Base-by-base conservation (phyloP, 30 jellyfish, hydroid and myxozoan genomes). In the Nemopilema nomurai region DNA sequence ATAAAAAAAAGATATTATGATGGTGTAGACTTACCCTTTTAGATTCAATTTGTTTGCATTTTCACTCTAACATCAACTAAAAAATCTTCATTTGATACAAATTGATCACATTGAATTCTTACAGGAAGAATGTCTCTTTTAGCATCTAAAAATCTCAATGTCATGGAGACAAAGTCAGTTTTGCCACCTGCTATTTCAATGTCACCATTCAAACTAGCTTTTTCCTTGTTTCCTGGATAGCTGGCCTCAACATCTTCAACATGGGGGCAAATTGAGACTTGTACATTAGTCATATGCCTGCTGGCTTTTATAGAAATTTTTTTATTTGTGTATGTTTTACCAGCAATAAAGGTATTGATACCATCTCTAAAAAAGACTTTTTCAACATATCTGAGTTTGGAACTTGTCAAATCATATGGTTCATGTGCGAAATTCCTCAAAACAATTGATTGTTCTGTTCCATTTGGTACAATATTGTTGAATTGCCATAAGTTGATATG, bases 401-500 rank as follows among this genome's bases (percentile, higher is more conserved):
- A 6, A 18, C 18, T 22, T 70, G 49, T 69, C 62, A 69, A 18
- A 1, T 32, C 68, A 20, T 75, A 53, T 20, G 85, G 85, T 49
- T 41, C 69, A 41, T 82, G 79, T 13, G 52, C 71, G 19, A 82
- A 82, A 82, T 82, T 50, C 9, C 70, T 69, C 27, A 82, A 66
- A 22, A 69, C 70, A 68, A 82, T 72, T 27, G 22, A 1, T 27
- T 82, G 84, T 29, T 49, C 91, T 4, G 23, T 53, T 27, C 70
- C 71, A 28, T 70, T 22, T 1, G 91, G 91, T 9, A 66, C 32
- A 8, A 82, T 51, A 70, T 82, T 27, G 49, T 51, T 49, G 57
- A 82, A 82, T 75, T 82, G 91, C 91, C 91, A 82, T 18, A 82
- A 57, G 51, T 82, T 82, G 62, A 82, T 82, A 16, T 29, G 21